These are phyloP conservation scores for Anoplolepis gracilipes DNA, from an alignment of 1,140 invertebrate species.

Conservation along the genomic window DNA sequence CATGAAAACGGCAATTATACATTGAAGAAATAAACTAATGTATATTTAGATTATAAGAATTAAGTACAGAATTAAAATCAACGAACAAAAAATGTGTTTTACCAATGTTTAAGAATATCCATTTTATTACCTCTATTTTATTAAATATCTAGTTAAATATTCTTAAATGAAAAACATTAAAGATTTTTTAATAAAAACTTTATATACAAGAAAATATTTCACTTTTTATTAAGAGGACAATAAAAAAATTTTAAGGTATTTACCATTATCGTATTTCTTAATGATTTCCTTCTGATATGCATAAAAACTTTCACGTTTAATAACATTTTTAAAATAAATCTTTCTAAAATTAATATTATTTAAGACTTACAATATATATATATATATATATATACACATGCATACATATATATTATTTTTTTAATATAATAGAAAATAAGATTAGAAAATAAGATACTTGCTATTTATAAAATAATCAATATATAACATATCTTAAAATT, in stretches of 20 bases:
- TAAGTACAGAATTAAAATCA: background rate
- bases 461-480: no score
- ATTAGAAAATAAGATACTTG: no score
- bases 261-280: background rate
- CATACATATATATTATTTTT: no score
- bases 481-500: no score
- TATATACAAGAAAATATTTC: slow-evolving; percentile 23
- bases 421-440: no score
- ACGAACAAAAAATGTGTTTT: background rate
- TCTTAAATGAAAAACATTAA: background rate
- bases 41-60: background rate
- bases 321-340: background rate
- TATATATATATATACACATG: no score
- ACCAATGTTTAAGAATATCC: background rate
- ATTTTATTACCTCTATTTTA: background rate
- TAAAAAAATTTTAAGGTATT: background rate
- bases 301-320: background rate
- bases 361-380: no score
- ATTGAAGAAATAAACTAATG: background rate
- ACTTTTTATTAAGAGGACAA: background rate
- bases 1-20: slow-evolving; percentile 80
- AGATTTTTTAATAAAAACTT: slow-evolving; percentile 9
- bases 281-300: background rate
- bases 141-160: no score
- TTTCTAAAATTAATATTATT: background rate